Percentiles rank a stretch among this genome's conserved stretches.
phyloP scores from a whole-genome alignment of 2,888 invertebrate genomes.

The Fragum sueziense region DNA sequence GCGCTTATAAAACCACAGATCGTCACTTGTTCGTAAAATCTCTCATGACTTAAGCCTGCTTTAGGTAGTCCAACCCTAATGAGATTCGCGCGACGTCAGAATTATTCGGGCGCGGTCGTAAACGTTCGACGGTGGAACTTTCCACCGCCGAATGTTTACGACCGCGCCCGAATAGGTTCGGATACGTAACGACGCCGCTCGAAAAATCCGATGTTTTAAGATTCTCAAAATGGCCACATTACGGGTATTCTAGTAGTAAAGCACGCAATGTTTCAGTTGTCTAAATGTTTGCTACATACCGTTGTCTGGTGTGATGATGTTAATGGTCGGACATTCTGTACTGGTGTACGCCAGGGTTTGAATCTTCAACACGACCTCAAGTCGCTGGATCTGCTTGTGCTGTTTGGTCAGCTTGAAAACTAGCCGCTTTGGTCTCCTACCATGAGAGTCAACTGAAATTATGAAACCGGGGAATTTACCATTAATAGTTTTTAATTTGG shows the following conservation, averaged over 20 bases:
- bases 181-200: too few relatives aligned
- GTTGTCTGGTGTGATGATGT: background rate
- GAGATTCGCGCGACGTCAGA: too few relatives aligned
- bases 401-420: background rate
- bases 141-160: too few relatives aligned
- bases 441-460: background rate
- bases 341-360: background rate
- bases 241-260: background rate
- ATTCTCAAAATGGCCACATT: too few relatives aligned
- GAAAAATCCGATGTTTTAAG: too few relatives aligned
- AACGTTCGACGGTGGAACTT: too few relatives aligned
- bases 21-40: background rate
- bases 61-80: background rate
- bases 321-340: background rate
- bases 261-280: background rate
- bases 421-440: background rate
- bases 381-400: background rate
- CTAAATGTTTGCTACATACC: background rate
- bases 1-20: too few relatives aligned
- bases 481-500: too few relatives aligned
- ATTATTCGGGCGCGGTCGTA: too few relatives aligned
- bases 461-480: too few relatives aligned
- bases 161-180: too few relatives aligned
- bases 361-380: constrained; percentile 3
- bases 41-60: background rate